These are phyloP conservation scores for Carlito syrichta DNA, from an alignment of 2,113 vertebrate species.

Conservation along the genomic window DNA sequence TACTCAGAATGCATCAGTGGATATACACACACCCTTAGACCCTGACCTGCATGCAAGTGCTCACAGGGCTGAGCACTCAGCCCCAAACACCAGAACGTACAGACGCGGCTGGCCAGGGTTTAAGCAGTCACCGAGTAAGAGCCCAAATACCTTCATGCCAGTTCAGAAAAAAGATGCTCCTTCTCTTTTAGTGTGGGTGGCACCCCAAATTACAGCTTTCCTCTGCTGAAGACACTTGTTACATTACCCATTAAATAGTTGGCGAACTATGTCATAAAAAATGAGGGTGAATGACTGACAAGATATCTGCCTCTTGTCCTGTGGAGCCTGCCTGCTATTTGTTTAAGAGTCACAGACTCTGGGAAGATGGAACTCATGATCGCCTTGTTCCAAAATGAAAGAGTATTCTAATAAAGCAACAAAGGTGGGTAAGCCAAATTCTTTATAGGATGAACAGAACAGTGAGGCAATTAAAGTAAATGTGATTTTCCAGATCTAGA, in stretches of 20 bases:
- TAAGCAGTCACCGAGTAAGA: fast-evolving
- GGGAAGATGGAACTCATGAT: constrained; percentile 72
- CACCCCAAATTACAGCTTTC: not conserved
- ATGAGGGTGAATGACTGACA: constrained; percentile 72
- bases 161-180: not conserved
- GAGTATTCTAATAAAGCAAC: constrained; percentile 77
- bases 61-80: not conserved
- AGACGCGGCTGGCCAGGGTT: fast-evolving
- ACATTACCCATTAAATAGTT: constrained; percentile 53
- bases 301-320: constrained; percentile 73
- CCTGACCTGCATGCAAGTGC: fast-evolving
- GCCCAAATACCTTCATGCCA: fast-evolving
- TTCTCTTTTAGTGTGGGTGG: not conserved
- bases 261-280: constrained; percentile 51
- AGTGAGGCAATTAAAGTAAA: constrained; percentile 84
- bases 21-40: fast-evolving
- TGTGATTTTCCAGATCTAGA: constrained; percentile 82
- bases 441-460: constrained; percentile 63
- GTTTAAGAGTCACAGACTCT: constrained; percentile 65
- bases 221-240: constrained; percentile 53
- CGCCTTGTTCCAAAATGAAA: constrained; percentile 77
- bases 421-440: constrained; percentile 65
- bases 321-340: constrained; percentile 66
- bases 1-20: fast-evolving
- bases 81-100: fast-evolving